Percentiles rank a stretch among this genome's conserved stretches.
Conservation (phyloP, 2,113 vertebrate species). For the Sylvilagus bachmani region DNA sequence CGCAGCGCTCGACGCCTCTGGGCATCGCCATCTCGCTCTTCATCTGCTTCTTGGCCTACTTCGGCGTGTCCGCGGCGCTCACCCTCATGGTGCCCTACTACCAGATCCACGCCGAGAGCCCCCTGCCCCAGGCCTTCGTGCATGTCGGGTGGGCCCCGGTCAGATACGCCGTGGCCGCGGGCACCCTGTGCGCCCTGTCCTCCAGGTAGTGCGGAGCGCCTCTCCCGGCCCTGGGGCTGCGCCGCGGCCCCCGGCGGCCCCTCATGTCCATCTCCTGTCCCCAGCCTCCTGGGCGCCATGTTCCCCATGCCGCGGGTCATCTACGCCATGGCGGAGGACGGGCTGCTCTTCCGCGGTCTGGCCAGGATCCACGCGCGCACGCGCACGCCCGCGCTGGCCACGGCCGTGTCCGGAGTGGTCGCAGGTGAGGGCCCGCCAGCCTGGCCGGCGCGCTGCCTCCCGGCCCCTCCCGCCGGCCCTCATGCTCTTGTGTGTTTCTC, state of each 20-base stretch:
- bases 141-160: conserved; percentile 92
- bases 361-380: conserved; percentile 90
- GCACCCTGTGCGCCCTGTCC: conserved; percentile 95
- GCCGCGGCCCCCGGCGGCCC: no score
- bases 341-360: conserved; percentile 93
- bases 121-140: conserved; percentile 93
- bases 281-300: conserved; percentile 95
- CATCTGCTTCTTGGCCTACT: conserved; percentile 95
- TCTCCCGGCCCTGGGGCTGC: not conserved
- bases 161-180: conserved; percentile 92
- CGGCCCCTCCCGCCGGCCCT: no score
- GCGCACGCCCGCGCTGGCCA: conserved; percentile 93
- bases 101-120: conserved; percentile 89
- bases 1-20: conserved; percentile 93
- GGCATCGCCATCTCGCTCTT: conserved; percentile 93
- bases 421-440: conserved; percentile 78
- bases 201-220: conserved; percentile 89
- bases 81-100: conserved; percentile 97
- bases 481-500: not conserved
- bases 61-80: conserved; percentile 92
- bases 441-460: not conserved
- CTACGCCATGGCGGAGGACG: conserved; percentile 95
- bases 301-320: conserved; percentile 96
- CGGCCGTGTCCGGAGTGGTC: conserved; percentile 90
- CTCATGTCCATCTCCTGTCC: accelerated